Evolutionary conservation across 2,888 invertebrate species (phyloP), one percentile per base, ranked within the genome.

Genomic region (Lymantria monacha): DNA sequence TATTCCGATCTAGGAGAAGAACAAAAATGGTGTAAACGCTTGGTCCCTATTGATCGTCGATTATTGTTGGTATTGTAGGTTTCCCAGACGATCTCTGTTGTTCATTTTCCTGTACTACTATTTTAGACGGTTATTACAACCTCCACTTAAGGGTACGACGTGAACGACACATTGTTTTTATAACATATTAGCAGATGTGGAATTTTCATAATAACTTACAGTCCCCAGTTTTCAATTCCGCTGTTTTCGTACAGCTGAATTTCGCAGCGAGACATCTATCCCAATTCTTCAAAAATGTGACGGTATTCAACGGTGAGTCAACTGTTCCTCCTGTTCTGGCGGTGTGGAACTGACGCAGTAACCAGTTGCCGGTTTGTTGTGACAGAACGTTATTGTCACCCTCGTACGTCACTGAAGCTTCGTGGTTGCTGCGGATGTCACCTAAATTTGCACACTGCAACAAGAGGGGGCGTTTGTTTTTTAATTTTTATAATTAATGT

Each of bases 381-480:
- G 96, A 93, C 3, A 98, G 91, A 15, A 98, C 97, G 83, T 96
- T 97, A 87, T 98, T 98, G 86, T 98, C 98, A 0, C 98, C 98
- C 81, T 98, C 98, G 81, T 97, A 97, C 0, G 98, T 98, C 49
- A 96, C 96, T 40, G 96, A 95, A 0, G 98, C 96, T 81, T 98
- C 98, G 81, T 97, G 96, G 82, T 96, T 96, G 74, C 94, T 94
- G 9, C 97, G 93, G 55, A 98, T 90, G 59, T 96, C 95, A 36
- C 97, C 97, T 22, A 98, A 88, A 64, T 97, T 95, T 13, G 97
- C 93, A n/a, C 95, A 95, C 92, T 94, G 3, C 2, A 31, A 12
- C 40, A 38, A 41, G 1, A 38, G 1, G 38, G 12, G 1, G 11
- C 5, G 22, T 9, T 36, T 3, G n/a, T n/a, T 36, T 2, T 9